Percentiles rank a stretch among this genome's conserved stretches.
Conservation (phyloP, 2,797 vertebrate genomes). For the Miopithecus talapoin region DNA sequence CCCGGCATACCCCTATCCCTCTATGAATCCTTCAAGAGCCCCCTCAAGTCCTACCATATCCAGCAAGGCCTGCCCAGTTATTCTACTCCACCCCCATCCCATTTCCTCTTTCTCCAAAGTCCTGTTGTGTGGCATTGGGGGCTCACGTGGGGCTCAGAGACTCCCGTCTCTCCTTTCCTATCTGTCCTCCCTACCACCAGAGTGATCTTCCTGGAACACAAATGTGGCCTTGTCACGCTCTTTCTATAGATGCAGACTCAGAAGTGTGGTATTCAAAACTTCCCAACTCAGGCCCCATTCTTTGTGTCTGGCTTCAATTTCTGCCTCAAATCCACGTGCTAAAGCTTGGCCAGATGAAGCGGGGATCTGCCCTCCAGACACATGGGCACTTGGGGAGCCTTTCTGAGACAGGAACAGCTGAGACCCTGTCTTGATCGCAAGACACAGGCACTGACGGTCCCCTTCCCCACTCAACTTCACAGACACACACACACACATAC, state of each 20-base stretch:
- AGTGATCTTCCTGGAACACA: not conserved
- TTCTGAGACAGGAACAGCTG: not conserved
- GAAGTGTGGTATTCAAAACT: not conserved
- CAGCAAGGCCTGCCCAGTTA: not conserved
- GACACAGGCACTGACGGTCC: not conserved
- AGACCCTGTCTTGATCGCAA: not conserved
- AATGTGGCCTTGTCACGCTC: not conserved
- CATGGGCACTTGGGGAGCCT: fast-evolving
- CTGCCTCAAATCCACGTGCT: not conserved
- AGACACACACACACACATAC: not conserved
- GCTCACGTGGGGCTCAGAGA: not conserved
- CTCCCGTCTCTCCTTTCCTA: not conserved
- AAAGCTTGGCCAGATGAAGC: not conserved
- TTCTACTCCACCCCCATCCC: not conserved
- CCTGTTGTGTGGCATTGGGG: fast-evolving
- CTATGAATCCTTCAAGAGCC: not conserved
- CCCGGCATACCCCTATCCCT: not conserved
- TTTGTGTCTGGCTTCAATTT: not conserved
- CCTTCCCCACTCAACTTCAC: not conserved
- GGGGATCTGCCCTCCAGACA: not conserved
- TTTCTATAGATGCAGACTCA: not conserved
- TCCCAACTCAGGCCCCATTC: not conserved
- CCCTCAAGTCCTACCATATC: not conserved
- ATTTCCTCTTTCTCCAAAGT: not conserved
- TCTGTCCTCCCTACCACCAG: not conserved